phyloP scores from a whole-genome alignment of 1,140 invertebrate genomes.

The Brachionus rubens region DNA sequence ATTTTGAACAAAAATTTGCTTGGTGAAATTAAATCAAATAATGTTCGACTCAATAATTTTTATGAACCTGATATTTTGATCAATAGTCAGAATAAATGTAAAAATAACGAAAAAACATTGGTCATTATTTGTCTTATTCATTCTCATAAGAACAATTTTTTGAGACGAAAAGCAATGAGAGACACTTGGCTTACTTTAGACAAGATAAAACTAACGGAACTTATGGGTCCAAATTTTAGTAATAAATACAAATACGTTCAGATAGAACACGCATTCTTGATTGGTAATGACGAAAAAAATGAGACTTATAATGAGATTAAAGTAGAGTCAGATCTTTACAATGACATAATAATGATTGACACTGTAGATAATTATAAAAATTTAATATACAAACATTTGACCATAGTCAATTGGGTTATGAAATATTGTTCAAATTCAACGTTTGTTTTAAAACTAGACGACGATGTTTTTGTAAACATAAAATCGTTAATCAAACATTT shows the following conservation, averaged over 20 bases:
- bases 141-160: conserved; percentile 47
- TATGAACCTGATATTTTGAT: not conserved
- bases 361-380: conserved; percentile 77
- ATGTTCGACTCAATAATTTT: not conserved
- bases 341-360: conserved; percentile 74
- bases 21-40: not conserved
- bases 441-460: conserved; percentile 63
- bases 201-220: not conserved
- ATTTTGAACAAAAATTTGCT: not conserved
- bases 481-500: conserved; percentile 67
- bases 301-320: conserved; percentile 61
- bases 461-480: conserved; percentile 64
- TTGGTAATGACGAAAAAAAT: conserved; percentile 65
- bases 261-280: conserved; percentile 65
- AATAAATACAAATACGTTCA: conserved; percentile 12
- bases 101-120: not conserved
- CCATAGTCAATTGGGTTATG: conserved; percentile 75
- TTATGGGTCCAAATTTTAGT: not conserved
- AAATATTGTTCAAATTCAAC: conserved; percentile 66
- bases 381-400: conserved; percentile 80
- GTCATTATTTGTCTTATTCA: conserved; percentile 47
- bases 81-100: not conserved
- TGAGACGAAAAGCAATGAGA: conserved; percentile 53
- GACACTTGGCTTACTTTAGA: conserved; percentile 54
- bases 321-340: conserved; percentile 65